Percentiles rank a stretch among this genome's conserved stretches.
Evolutionary conservation across 2,888 invertebrate species (phyloP).

Genomic region (Pseudolycoriella hygida): DNA sequence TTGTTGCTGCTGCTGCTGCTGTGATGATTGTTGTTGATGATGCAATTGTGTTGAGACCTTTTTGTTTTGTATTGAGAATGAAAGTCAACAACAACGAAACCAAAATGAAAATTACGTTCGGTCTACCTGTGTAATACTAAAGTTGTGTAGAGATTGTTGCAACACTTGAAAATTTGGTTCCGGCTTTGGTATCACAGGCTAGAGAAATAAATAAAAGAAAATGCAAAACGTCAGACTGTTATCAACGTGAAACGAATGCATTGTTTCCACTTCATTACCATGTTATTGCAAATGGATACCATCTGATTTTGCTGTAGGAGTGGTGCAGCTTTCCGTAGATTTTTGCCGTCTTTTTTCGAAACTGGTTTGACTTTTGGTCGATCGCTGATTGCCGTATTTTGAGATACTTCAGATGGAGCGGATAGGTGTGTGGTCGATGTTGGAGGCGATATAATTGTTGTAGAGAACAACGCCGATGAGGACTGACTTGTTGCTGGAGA

Average conservation of each 20-base stretch:
- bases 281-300: constrained; percentile 28
- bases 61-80: no score
- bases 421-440: constrained; percentile 19
- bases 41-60: no score
- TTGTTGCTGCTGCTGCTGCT: constrained; percentile 16
- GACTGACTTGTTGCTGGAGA: neutral
- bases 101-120: no score
- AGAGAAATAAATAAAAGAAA: constrained; percentile 3
- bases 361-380: constrained; percentile 68
- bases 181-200: constrained; percentile 13
- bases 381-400: constrained; percentile 64
- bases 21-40: constrained; percentile 6
- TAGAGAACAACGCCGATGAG: neutral
- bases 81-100: no score
- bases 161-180: constrained; percentile 7
- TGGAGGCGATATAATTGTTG: constrained; percentile 3
- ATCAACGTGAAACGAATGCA: neutral
- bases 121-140: constrained; percentile 6
- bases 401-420: constrained; percentile 29
- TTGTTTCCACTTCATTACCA: constrained; percentile 21
- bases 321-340: constrained; percentile 41
- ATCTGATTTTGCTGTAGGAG: constrained; percentile 28
- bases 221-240: constrained; percentile 4
- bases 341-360: constrained; percentile 63
- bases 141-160: constrained; percentile 5